Evolutionary conservation across 1,140 invertebrate genomes (phyloP).

Genomic region (Tyrophagus putrescentiae): DNA sequence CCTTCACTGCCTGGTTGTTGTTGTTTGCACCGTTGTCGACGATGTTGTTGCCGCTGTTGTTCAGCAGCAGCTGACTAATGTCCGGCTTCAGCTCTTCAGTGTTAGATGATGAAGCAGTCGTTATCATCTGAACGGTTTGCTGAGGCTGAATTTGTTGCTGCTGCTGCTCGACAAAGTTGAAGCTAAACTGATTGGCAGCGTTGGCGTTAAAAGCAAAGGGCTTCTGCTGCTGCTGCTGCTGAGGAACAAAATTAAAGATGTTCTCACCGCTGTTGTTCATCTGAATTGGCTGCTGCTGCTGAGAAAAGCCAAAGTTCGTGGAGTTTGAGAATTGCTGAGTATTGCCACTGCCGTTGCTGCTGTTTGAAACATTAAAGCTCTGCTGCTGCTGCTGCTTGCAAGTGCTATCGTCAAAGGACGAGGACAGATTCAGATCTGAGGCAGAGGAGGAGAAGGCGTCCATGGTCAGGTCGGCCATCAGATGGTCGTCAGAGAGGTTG

Average conservation of each 20-base stretch:
- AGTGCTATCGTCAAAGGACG: too few species aligned
- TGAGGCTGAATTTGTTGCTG: background rate
- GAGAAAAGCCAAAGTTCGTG: too few species aligned
- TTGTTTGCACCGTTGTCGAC: background rate
- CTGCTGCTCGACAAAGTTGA: background rate
- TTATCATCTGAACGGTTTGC: background rate
- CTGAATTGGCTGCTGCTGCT: too few species aligned
- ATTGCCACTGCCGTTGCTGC: background rate
- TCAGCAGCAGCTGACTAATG: background rate
- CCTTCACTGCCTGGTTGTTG: constrained; percentile 7
- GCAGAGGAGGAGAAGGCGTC: background rate
- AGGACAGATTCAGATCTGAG: background rate
- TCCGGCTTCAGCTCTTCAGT: background rate
- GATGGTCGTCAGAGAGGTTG: background rate
- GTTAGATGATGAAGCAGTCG: background rate
- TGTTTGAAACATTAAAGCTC: background rate
- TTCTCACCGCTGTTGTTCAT: background rate
- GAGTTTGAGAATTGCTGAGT: too few species aligned
- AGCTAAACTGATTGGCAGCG: background rate
- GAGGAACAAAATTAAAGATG: background rate
- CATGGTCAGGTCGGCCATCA: background rate
- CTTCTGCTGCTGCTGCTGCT: background rate
- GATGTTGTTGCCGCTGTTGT: background rate
- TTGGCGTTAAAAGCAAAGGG: background rate
- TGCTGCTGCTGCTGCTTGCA: background rate